These are phyloP conservation scores for Camptogramma bilineatum DNA, from an alignment of 2,888 invertebrate genomes.

Conservation along the genomic window DNA sequence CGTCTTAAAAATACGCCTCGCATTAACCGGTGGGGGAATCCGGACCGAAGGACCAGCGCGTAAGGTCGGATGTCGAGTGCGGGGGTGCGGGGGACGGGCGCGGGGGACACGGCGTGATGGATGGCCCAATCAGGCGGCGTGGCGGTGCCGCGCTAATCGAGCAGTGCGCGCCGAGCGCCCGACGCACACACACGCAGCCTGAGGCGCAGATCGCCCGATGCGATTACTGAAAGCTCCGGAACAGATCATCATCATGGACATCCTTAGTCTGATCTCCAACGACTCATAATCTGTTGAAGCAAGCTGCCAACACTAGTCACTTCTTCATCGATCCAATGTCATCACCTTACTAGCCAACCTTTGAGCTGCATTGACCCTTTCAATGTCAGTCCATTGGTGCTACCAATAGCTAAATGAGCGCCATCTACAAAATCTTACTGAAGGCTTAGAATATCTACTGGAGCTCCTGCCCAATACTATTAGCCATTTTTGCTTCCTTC, in stretches of 20 bases:
- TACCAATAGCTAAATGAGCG: too few relatives aligned
- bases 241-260: neutral
- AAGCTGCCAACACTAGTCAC: too few relatives aligned
- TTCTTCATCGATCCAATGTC: too few relatives aligned
- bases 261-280: neutral
- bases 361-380: too few relatives aligned
- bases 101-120: conserved; percentile 78
- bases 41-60: conserved; percentile 41
- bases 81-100: conserved; percentile 63
- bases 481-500: too few relatives aligned
- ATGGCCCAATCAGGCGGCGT: conserved; percentile 85
- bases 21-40: conserved; percentile 64
- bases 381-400: too few relatives aligned
- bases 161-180: conserved; percentile 75
- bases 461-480: too few relatives aligned
- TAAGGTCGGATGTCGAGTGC: conserved; percentile 58
- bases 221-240: conserved; percentile 49
- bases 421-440: too few relatives aligned
- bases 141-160: conserved; percentile 82
- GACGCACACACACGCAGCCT: conserved; percentile 67
- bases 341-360: too few relatives aligned
- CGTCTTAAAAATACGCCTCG: conserved; percentile 83
- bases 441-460: too few relatives aligned
- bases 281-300: too few relatives aligned
- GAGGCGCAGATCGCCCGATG: conserved; percentile 42